Evolutionary conservation across 2,113 vertebrate genomes (phyloP).

Genomic region (Puffinus mauretanicus): DNA sequence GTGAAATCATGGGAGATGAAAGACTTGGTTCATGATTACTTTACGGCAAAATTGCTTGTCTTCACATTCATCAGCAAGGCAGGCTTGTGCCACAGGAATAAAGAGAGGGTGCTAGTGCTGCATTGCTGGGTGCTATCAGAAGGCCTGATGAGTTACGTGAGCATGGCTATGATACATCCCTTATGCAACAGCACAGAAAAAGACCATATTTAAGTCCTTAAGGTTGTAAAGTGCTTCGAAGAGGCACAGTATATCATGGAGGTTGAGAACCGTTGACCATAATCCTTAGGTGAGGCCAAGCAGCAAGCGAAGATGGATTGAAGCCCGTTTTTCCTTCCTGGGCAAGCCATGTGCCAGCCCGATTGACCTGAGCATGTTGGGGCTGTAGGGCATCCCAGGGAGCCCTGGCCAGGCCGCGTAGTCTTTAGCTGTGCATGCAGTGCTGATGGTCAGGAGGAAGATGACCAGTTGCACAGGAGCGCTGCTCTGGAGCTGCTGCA

Average conservation of each 20-base stretch:
- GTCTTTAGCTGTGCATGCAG: neutral
- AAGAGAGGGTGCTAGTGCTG: neutral
- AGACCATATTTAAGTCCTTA: neutral
- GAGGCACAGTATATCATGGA: neutral
- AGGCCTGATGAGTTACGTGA: neutral
- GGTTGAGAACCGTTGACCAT: neutral
- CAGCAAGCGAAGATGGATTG: neutral
- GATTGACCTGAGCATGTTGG: neutral
- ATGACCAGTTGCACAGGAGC: neutral
- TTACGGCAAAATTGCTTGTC: neutral
- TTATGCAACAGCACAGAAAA: neutral
- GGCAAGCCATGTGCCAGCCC: neutral
- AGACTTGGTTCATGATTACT: neutral
- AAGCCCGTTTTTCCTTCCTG: neutral
- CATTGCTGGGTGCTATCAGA: neutral
- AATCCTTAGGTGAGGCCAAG: neutral
- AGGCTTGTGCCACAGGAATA: neutral
- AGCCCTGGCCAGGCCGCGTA: neutral
- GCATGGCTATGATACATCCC: neutral
- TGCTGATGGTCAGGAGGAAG: neutral
- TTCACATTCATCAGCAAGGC: neutral
- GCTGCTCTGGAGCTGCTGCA: neutral
- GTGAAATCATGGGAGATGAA: neutral
- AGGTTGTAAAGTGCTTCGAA: neutral
- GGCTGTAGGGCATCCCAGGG: neutral